These are phyloP conservation scores for Oligia strigilis DNA, from an alignment of 2,888 invertebrate species.

Conservation along the genomic window DNA sequence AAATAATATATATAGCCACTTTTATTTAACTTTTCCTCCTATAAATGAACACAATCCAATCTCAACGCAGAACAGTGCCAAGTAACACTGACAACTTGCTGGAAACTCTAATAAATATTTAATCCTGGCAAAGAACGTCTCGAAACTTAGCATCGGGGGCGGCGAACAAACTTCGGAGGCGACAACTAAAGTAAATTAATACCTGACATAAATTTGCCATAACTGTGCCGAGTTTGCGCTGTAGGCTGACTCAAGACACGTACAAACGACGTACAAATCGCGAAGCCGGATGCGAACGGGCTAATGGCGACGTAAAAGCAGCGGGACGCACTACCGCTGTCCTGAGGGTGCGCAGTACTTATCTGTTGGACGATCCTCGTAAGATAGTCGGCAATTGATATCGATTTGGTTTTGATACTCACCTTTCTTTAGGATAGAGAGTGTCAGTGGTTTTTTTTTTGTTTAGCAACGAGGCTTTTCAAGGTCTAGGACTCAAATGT, in stretches of 20 bases:
- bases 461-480: background rate
- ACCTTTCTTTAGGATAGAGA: background rate
- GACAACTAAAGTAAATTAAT: constrained; percentile 89
- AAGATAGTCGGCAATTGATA: constrained; percentile 67
- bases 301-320: constrained; percentile 84
- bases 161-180: constrained; percentile 81
- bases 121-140: constrained; percentile 82
- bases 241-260: constrained; percentile 81
- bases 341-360: constrained; percentile 74
- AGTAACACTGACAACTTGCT: constrained; percentile 67
- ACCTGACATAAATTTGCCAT: constrained; percentile 91
- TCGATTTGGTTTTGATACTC: constrained; percentile 66
- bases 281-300: constrained; percentile 79
- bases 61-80: constrained; percentile 49
- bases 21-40: constrained; percentile 61
- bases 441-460: background rate
- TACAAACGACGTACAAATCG: constrained; percentile 86
- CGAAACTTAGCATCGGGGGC: constrained; percentile 76
- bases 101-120: constrained; percentile 85
- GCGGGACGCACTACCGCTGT: constrained; percentile 80
- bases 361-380: constrained; percentile 80
- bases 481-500: background rate
- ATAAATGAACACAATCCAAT: constrained; percentile 58
- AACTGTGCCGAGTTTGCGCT: constrained; percentile 84
- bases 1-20: constrained; percentile 59